These are phyloP conservation scores for Nomada ferruginata DNA, from an alignment of 2,888 invertebrate genomes.

Conservation along the genomic window DNA sequence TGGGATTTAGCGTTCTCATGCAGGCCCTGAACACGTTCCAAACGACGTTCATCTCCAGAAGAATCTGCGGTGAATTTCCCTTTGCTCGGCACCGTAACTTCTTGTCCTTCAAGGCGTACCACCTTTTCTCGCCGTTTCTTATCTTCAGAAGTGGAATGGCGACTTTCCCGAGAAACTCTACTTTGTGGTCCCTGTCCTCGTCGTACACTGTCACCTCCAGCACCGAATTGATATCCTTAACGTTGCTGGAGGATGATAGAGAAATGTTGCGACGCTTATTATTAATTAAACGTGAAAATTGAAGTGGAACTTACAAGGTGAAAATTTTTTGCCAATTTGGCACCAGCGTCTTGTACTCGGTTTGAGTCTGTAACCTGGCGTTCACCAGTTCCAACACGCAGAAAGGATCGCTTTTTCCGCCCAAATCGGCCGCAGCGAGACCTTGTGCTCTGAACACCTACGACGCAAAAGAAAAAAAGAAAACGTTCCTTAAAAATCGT, in stretches of 20 bases:
- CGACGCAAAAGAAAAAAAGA: not conserved
- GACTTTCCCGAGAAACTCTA: slow-evolving; percentile 97
- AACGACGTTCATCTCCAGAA: slow-evolving; percentile 95
- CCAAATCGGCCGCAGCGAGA: slow-evolving; percentile 96
- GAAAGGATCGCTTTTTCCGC: slow-evolving; percentile 99
- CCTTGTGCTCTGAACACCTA: slow-evolving; percentile 88
- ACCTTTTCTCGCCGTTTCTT: slow-evolving; percentile 95
- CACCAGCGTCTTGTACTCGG: slow-evolving; percentile 98
- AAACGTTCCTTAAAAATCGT: not conserved
- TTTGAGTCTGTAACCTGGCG: slow-evolving; percentile 97
- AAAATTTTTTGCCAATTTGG: slow-evolving; percentile 99
- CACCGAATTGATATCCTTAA: slow-evolving; percentile 97
- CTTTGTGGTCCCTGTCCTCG: slow-evolving; percentile 98
- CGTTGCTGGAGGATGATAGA: slow-evolving; percentile 86
- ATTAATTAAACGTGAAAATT: not conserved
- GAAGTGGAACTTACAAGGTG: slow-evolving; percentile 91
- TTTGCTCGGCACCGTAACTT: slow-evolving; percentile 96
- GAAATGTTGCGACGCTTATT: too few relatives aligned
- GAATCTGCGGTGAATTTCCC: slow-evolving; percentile 95
- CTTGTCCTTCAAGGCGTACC: slow-evolving; percentile 98
- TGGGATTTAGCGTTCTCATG: slow-evolving; percentile 96
- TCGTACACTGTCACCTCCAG: slow-evolving; percentile 98
- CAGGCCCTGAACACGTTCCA: slow-evolving; percentile 98
- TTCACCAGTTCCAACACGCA: slow-evolving; percentile 98
- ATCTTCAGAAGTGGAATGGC: slow-evolving; percentile 94